Conservation (phyloP, 2,113 vertebrate genomes). For the Climacteris rufus region DNA sequence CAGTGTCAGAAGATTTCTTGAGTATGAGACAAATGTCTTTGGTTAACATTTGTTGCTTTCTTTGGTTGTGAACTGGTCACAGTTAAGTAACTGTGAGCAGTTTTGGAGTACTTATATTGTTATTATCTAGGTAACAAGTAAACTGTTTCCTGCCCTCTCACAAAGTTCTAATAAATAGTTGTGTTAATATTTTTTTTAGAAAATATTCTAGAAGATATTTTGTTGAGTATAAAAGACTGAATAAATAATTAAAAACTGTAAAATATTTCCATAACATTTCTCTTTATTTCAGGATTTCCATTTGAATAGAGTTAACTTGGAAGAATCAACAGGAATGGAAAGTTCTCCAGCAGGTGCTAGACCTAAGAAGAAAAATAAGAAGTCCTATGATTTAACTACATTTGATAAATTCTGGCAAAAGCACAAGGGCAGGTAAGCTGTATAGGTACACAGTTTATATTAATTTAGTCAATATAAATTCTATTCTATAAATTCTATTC, state of each 20-base stretch:
- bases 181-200: not conserved
- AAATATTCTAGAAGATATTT: not conserved
- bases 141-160: not conserved
- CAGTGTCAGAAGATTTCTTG: not conserved
- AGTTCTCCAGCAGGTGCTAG: constrained; percentile 88
- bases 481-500: no score
- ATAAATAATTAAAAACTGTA: not conserved
- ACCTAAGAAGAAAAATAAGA: constrained; percentile 95
- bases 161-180: not conserved
- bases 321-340: constrained; percentile 84
- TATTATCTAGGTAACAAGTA: not conserved
- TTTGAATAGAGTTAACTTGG: constrained; percentile 90
- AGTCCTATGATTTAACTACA: constrained; percentile 91
- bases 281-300: constrained; percentile 86
- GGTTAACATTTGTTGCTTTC: not conserved
- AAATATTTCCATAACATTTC: not conserved
- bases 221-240: not conserved
- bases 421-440: constrained; percentile 93
- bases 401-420: constrained; percentile 97
- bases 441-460: not conserved
- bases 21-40: not conserved
- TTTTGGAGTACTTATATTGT: not conserved
- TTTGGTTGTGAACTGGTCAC: not conserved
- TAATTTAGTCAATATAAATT: not conserved
- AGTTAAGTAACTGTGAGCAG: not conserved